These are phyloP conservation scores for Gallinago nigripennis DNA, from an alignment of 2,797 vertebrate genomes.

Conservation along the genomic window DNA sequence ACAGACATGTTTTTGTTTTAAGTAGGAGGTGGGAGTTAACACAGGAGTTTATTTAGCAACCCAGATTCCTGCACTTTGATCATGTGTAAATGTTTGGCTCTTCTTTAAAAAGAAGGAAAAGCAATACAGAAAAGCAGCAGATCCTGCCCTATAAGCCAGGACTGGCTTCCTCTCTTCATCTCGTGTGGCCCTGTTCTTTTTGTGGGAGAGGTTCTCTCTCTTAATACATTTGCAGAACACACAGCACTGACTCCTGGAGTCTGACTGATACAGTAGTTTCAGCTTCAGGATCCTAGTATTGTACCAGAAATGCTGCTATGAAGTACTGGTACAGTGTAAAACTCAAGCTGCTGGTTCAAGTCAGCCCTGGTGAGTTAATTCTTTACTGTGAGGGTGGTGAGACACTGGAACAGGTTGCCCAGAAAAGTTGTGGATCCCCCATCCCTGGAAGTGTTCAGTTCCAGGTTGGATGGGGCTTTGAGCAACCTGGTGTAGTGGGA, in stretches of 20 bases:
- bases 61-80: conserved; percentile 10
- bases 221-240: not conserved
- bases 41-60: conserved; percentile 35
- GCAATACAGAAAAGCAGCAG: not conserved
- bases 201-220: not conserved
- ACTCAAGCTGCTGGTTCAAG: not conserved
- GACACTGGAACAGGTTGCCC: too few relatives aligned
- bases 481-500: too few relatives aligned
- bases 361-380: not conserved
- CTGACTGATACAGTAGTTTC: not conserved
- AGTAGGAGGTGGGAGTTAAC: not conserved
- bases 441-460: too few relatives aligned
- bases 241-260: not conserved
- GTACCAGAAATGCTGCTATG: not conserved
- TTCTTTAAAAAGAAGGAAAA: conserved; percentile 25
- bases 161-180: not conserved
- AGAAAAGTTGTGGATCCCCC: too few relatives aligned
- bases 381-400: too few relatives aligned
- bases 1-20: not conserved
- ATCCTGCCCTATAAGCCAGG: not conserved
- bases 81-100: not conserved
- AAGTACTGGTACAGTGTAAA: not conserved
- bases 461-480: too few relatives aligned
- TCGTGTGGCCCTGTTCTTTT: not conserved
- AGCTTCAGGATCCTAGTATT: not conserved